Evolutionary conservation across 2,797 vertebrate species (phyloP).

Genomic region (Bryconaethiops microstoma): DNA sequence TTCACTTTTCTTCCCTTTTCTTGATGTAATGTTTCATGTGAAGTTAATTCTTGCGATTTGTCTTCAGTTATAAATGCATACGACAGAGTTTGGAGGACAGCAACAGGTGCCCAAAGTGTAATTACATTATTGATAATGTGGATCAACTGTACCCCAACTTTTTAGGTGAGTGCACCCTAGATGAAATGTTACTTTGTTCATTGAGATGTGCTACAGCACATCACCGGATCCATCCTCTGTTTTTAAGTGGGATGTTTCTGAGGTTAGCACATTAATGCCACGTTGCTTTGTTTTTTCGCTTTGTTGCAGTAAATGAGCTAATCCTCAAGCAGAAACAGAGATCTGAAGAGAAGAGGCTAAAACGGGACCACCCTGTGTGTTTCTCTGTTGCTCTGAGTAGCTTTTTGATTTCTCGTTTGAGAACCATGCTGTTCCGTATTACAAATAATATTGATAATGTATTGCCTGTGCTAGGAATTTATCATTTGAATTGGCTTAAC

Average conservation of each 20-base stretch:
- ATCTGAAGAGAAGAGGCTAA: conserved; percentile 95
- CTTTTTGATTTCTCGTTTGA: not conserved
- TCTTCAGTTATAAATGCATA: conserved; percentile 91
- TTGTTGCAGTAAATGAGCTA: conserved; percentile 92
- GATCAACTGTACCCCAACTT: conserved; percentile 99
- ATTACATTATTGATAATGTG: conserved; percentile 97
- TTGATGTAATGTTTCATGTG: not conserved
- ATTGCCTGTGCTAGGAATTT: no score
- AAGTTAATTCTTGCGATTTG: conserved; percentile 44
- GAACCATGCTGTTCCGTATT: not conserved
- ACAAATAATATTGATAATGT: not conserved
- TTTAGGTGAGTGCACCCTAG: conserved; percentile 83
- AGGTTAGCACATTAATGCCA: no score
- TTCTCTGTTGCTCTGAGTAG: not conserved
- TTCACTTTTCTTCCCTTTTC: not conserved
- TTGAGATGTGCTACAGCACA: no score
- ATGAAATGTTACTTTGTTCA: not conserved
- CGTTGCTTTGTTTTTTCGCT: not conserved
- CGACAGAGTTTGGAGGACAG: conserved; percentile 97
- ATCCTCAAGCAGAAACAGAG: conserved; percentile 99
- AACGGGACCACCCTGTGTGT: conserved; percentile 98
- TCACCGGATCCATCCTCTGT: no score
- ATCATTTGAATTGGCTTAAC: no score
- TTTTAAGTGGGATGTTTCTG: no score
- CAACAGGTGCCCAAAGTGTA: conserved; percentile 98